phyloP scores from a whole-genome alignment of 2,113 vertebrate species.

The Galbula dea region DNA sequence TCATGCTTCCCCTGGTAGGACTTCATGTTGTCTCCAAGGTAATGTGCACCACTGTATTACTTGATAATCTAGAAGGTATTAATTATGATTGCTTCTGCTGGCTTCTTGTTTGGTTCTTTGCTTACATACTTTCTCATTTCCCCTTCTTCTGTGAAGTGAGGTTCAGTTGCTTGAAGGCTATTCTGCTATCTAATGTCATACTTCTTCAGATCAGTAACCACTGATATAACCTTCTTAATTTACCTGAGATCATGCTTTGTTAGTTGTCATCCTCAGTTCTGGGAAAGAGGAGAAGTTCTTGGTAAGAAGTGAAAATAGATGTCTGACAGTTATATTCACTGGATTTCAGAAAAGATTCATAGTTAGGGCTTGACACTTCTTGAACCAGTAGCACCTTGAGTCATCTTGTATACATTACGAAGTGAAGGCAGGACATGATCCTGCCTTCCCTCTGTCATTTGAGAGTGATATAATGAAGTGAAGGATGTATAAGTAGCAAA shows the following conservation, averaged over 20 bases:
- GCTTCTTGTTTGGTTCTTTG: not conserved
- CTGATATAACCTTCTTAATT: not conserved
- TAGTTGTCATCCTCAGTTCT: not conserved
- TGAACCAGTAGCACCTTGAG: not conserved
- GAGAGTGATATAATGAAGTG: not conserved
- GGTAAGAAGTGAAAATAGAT: not conserved
- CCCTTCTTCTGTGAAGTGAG: not conserved
- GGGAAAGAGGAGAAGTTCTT: not conserved
- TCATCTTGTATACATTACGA: not conserved
- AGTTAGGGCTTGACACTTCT: not conserved
- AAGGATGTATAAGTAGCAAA: not conserved
- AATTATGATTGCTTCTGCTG: not conserved
- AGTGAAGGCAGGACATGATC: not conserved
- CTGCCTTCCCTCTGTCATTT: not conserved
- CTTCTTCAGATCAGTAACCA: not conserved
- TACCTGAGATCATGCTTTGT: not conserved
- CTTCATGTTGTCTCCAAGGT: not conserved
- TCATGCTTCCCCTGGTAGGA: not conserved
- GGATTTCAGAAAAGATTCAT: not conserved
- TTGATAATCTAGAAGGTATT: not conserved
- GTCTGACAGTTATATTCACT: not conserved
- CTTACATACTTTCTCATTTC: fast-evolving
- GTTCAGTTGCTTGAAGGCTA: not conserved
- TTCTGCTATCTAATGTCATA: not conserved
- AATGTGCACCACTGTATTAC: not conserved